Percentiles rank a stretch among this genome's conserved stretches.
Conservation (phyloP, 2,113 vertebrate genomes). For the Sapayoa aenigma region DNA sequence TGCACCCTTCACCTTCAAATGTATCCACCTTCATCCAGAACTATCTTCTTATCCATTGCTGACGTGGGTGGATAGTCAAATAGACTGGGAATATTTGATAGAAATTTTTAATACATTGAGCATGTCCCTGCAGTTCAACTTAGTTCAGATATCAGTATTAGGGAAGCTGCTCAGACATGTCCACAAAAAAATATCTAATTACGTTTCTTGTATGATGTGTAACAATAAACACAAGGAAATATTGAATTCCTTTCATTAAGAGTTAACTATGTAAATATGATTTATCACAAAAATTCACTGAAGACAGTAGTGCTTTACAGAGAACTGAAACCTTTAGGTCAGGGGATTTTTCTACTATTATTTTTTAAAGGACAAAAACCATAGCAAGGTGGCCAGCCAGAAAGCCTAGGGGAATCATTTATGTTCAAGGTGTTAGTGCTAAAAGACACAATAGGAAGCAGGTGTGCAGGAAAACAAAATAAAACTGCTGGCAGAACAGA, state of each 20-base stretch:
- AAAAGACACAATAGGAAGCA: conserved; percentile 55
- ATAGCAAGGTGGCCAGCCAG: conserved; percentile 34
- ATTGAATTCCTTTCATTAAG: neutral
- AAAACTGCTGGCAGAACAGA: conserved; percentile 18
- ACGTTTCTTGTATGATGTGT: neutral
- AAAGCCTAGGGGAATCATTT: conserved; percentile 13
- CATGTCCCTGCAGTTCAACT: neutral
- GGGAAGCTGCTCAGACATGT: neutral
- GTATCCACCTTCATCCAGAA: neutral
- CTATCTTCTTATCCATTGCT: neutral
- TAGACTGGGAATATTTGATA: neutral
- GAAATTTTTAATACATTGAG: neutral
- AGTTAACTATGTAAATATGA: neutral
- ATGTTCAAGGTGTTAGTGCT: conserved; percentile 41
- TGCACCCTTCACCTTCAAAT: neutral
- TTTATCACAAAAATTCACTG: neutral
- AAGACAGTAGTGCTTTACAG: neutral
- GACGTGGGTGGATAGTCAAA: neutral
- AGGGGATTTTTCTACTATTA: neutral
- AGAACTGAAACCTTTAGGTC: neutral
- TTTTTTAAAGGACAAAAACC: conserved; percentile 22
- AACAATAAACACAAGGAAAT: neutral
- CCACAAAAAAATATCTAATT: neutral
- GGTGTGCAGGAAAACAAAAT: conserved; percentile 47
- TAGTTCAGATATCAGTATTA: neutral